Evolutionary conservation across 1,140 invertebrate genomes (phyloP).

Genomic region (Elymnias hypermnestra): DNA sequence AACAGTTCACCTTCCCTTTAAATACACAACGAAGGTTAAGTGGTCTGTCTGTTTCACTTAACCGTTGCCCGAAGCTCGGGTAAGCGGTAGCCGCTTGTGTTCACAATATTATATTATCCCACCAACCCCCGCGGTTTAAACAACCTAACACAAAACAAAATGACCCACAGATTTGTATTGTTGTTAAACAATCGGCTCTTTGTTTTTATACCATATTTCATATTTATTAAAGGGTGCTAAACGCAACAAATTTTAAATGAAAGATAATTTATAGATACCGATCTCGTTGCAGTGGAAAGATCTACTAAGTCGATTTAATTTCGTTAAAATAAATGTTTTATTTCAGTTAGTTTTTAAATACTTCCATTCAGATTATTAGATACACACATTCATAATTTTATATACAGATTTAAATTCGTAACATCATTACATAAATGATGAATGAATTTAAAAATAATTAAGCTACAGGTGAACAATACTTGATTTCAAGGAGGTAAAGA

Average conservation of each 20-base stretch:
- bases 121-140: slow-evolving; percentile 34
- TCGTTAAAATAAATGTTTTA: no score
- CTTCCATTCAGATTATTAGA: no score
- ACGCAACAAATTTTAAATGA: slow-evolving; percentile 3
- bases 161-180: slow-evolving; percentile 28
- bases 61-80: slow-evolving; percentile 45
- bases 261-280: slow-evolving; percentile 1
- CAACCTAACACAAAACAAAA: slow-evolving; percentile 42
- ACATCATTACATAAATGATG: no score
- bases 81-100: slow-evolving; percentile 45
- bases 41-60: slow-evolving; percentile 64
- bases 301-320: no score
- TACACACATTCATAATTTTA: no score
- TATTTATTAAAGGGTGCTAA: slow-evolving; percentile 16
- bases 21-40: slow-evolving; percentile 60
- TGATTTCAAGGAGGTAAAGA: no score
- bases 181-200: slow-evolving; percentile 27
- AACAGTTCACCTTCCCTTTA: slow-evolving; percentile 48
- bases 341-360: no score
- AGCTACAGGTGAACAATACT: no score
- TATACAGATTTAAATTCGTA: no score
- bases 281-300: no score
- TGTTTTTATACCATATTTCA: slow-evolving; percentile 23
- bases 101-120: slow-evolving; percentile 48
- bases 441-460: no score